phyloP scores from a whole-genome alignment of 2,797 vertebrate species.

The Gadopsis marmoratus region DNA sequence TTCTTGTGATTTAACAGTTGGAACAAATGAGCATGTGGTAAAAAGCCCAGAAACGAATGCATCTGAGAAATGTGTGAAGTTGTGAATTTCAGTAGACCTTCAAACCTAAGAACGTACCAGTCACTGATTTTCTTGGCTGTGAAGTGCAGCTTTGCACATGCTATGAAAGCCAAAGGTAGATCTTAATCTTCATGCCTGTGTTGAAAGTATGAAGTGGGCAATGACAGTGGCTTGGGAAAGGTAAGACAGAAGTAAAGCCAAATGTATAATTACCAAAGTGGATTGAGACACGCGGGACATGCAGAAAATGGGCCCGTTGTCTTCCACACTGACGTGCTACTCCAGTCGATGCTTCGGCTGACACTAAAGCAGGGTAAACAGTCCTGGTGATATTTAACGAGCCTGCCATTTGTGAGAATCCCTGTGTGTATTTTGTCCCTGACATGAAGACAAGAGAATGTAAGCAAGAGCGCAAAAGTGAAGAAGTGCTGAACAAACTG shows the following conservation, averaged over 20 bases:
- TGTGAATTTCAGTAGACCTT: constrained; percentile 48
- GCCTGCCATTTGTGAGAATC: constrained; percentile 63
- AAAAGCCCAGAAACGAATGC: constrained; percentile 36
- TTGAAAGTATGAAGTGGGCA: constrained; percentile 36
- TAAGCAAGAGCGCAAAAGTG: constrained; percentile 49
- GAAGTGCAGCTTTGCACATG: constrained; percentile 24
- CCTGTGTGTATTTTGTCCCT: constrained; percentile 53
- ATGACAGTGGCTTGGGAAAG: constrained; percentile 50
- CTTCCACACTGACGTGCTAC: constrained; percentile 41
- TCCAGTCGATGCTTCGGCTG: constrained; percentile 38
- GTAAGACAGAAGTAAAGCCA: constrained; percentile 28
- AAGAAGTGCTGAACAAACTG: constrained; percentile 75
- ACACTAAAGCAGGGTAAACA: constrained; percentile 64
- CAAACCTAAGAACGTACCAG: constrained; percentile 37
- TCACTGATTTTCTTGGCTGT: constrained; percentile 50
- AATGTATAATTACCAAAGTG: constrained; percentile 50
- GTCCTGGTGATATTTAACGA: constrained; percentile 57
- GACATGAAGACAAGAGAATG: constrained; percentile 53
- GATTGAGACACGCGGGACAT: constrained; percentile 29
- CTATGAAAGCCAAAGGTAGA: constrained; percentile 26
- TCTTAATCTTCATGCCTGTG: constrained; percentile 33
- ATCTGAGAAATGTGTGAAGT: constrained; percentile 49
- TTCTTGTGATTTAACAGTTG: constrained; percentile 27
- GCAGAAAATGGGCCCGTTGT: constrained; percentile 51
- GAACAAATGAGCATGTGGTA: constrained; percentile 12